phyloP scores from a whole-genome alignment of 2,113 vertebrate genomes.

The Noctilio leporinus region DNA sequence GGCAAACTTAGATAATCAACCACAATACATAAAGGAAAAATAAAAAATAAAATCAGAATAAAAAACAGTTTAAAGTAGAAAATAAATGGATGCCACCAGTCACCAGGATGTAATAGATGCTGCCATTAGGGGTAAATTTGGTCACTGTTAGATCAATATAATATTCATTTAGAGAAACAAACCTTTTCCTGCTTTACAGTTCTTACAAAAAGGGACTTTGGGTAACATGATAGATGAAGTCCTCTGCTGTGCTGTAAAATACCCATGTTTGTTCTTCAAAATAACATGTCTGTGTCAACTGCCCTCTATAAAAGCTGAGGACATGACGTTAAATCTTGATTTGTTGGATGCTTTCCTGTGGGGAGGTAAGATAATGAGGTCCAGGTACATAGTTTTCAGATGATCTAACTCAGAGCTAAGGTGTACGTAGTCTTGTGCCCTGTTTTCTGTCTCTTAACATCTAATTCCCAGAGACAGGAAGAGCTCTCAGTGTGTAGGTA shows the following conservation, averaged over 20 bases:
- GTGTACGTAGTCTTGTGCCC: background rate
- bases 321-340: background rate
- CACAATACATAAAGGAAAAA: background rate
- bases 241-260: background rate
- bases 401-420: background rate
- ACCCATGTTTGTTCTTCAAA: background rate
- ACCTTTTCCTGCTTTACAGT: background rate
- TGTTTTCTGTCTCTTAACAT: background rate
- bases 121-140: background rate
- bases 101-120: no score
- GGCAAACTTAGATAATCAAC: background rate
- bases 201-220: background rate
- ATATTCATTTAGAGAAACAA: background rate
- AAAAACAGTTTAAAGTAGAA: background rate
- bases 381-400: background rate
- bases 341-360: background rate
- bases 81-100: background rate
- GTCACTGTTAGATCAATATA: background rate
- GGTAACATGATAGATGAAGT: background rate
- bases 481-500: background rate
- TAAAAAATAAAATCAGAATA: background rate
- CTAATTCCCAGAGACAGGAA: background rate
- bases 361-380: background rate
- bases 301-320: constrained; percentile 16
- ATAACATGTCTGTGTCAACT: background rate